Base-by-base conservation (phyloP, 1,140 invertebrate genomes). In the Hylyphantes graminicola region DNA sequence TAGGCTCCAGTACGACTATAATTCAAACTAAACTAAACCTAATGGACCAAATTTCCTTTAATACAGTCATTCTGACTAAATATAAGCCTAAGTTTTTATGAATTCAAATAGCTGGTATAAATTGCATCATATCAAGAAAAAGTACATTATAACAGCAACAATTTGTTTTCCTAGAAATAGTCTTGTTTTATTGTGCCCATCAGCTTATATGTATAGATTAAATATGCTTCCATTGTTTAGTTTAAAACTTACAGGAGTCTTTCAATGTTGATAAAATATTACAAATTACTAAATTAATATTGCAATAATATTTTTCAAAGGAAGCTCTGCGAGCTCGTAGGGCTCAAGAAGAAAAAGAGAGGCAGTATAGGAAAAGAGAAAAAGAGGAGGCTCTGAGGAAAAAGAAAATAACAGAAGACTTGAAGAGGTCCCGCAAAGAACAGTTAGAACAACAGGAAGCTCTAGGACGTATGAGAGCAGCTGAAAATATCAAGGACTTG, bases 301-400 rank as follows among this genome's bases (percentile, higher is more conserved):
- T 35, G 21, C n/a, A 48, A 63, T 9, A 51, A 21, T 17, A 6
- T 65, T 65, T 48, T 59, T 7, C 17, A 48, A 48, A 85, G 82
- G 82, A 85, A 50, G 82, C 82, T 21, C 55, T 85, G 51, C 54
- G 73, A 61, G 63, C 74, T 53, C 64, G 82, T 15, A 55, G 82
- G 12, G 82, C 64, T 51, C 82, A 70, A 77, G 82, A 85, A 77
- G 63, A 77, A 70, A 85, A 85, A 63, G 82, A 85, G 50, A 85
- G 82, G 50, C 11, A 77, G 50, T 85, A 85, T 67, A 57, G 82
- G 10, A 68, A 59, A 21, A 68, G 61, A 77, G 82, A 85, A 70
- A 85, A 59, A 74, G 73, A 68, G 7, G 73, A 17, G 3, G 82
- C 73, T 10, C n/a, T 85, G 8, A 85, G 63, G 54, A 67, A 70